Percentiles rank a stretch among this genome's conserved stretches.
Conservation (phyloP, 1,140 invertebrate species). For the Heterodera schachtii region DNA sequence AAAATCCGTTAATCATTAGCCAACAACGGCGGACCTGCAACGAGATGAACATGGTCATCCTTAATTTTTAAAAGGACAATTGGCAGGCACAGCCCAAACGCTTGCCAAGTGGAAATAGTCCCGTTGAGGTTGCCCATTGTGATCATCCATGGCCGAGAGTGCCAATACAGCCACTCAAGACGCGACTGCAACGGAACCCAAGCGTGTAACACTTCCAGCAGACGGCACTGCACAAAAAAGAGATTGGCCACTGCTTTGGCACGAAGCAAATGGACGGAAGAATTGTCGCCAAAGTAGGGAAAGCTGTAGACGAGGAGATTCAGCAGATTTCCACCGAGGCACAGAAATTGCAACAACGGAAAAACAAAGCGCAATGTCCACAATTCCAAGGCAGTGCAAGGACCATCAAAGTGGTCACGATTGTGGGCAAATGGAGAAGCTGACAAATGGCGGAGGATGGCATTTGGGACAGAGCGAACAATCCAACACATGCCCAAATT, state of each 20-base stretch:
- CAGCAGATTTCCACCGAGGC: conserved; percentile 59
- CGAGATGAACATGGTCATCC: conserved; percentile 53
- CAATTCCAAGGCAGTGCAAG: conserved; percentile 43
- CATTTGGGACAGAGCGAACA: background rate
- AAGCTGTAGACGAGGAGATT: conserved; percentile 62
- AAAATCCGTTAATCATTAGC: background rate
- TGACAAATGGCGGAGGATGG: conserved; percentile 11
- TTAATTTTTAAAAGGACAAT: background rate
- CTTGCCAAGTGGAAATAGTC: conserved; percentile 61
- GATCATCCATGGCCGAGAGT: conserved; percentile 57
- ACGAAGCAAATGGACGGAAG: conserved; percentile 60
- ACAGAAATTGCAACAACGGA: conserved; percentile 56
- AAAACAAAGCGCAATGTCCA: conserved; percentile 45
- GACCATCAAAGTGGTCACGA: conserved; percentile 36
- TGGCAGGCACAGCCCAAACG: background rate
- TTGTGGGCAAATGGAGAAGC: conserved; percentile 46
- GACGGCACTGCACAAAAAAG: conserved; percentile 57
- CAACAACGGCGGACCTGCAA: background rate
- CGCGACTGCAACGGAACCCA: conserved; percentile 36
- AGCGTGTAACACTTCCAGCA: conserved; percentile 64
- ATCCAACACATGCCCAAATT: too few species aligned
- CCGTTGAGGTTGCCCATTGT: conserved; percentile 62
- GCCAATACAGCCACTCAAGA: conserved; percentile 60
- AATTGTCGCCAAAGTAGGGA: conserved; percentile 59
- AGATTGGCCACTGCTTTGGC: conserved; percentile 62